Evolutionary conservation across 2,888 invertebrate genomes (phyloP).

Genomic region (Platynereis dumerilii): DNA sequence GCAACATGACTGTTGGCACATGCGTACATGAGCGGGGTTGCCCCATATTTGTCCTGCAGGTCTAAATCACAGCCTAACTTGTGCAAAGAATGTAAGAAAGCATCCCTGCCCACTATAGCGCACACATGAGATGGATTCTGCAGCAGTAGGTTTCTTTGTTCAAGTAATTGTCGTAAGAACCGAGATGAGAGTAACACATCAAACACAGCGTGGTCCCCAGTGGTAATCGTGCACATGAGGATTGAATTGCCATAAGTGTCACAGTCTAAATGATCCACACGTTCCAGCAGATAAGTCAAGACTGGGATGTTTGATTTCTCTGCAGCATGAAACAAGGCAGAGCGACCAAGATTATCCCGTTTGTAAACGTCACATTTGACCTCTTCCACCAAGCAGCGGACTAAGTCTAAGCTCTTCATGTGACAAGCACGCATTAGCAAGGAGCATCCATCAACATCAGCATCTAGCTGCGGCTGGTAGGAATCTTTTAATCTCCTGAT

Average conservation of each 20-base stretch:
- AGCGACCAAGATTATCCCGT: constrained; percentile 20
- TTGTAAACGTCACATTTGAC: constrained; percentile 33
- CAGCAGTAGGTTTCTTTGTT: constrained; percentile 28
- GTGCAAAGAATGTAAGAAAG: constrained; percentile 11
- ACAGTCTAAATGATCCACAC: constrained; percentile 15
- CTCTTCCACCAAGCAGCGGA: constrained; percentile 34
- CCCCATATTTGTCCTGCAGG: constrained; percentile 25
- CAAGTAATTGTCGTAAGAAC: constrained; percentile 27
- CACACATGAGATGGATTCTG: constrained; percentile 36
- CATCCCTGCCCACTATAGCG: constrained; percentile 33
- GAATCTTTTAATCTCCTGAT: constrained; percentile 20
- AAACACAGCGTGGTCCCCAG: constrained; percentile 29
- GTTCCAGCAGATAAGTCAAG: constrained; percentile 32
- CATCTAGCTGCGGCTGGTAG: constrained; percentile 26
- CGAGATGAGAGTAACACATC: constrained; percentile 32
- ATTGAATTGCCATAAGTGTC: constrained; percentile 31
- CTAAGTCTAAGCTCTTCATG: constrained; percentile 13
- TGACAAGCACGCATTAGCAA: constrained; percentile 30
- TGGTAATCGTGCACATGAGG: constrained; percentile 36
- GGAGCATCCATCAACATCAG: constrained; percentile 31
- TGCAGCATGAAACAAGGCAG: constrained; percentile 38
- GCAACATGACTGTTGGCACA: constrained; percentile 26
- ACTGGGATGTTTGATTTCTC: constrained; percentile 32
- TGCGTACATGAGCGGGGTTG: constrained; percentile 39
- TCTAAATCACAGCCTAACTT: constrained; percentile 21